Evolutionary conservation across 2,888 invertebrate genomes (phyloP), one percentile per base, ranked within the genome.

Genomic region (Endotricha flammealis): DNA sequence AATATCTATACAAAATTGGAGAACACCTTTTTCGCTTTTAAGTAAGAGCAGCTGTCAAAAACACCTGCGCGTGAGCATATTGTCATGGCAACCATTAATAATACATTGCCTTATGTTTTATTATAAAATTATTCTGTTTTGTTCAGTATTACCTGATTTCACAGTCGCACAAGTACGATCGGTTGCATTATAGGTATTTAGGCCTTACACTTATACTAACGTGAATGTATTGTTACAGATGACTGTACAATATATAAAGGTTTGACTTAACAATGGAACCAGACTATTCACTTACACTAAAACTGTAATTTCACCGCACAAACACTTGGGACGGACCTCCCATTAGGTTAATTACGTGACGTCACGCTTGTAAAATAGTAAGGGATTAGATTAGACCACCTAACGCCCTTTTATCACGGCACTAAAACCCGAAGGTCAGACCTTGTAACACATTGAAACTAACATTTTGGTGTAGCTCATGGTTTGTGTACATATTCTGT

Each of bases 381-480:
- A 54, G 57, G 57, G 57, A 61, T 64, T 61, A 57, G 57, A 61
- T 64, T 61, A 62, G 48, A 50, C 40, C 43, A 39, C 38, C 52
- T 53, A 35, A 22, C 35, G 35, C 35, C 55, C 60, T 57, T 65
- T 59, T 63, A 62, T 65, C 51, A 42, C 36, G 32, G 46, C 40
- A 44, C 46, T 56, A 57, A n/a, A 51, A 46, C 47, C 44, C 41
- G 67, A 75, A 75, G 75, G 74, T 64, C 59, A 40, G 63, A 63
- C 79, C 77, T 79, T 76, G 79, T 77, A 72, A 72, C 70, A 77
- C 64, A 67, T 52, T 67, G 65, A 63, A 71, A 67, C 57, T 55
- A 43, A 44, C 51, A 16, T 47, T 50, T 58, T 53, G 50, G 37
- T 47, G 12, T 48, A 67, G 71, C 70, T 65, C 69, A 71, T 70